phyloP scores from a whole-genome alignment of 2,888 invertebrate species.

The Cyaniris semiargus region DNA sequence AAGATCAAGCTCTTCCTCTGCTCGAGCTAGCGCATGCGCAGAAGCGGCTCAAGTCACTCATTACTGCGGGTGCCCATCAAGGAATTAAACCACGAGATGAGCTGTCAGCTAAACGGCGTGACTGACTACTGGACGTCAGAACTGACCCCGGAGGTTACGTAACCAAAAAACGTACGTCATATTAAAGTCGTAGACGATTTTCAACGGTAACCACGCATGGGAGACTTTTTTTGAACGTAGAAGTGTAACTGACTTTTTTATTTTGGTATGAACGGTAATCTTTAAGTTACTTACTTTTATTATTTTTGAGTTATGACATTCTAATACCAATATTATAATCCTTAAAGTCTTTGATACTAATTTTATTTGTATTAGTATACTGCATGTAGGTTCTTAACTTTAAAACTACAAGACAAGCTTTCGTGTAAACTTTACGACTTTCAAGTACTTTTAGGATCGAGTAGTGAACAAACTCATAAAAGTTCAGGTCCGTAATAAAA shows the following conservation, averaged over 20 bases:
- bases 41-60: conserved; percentile 3
- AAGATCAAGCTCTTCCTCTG: neutral
- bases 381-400: neutral
- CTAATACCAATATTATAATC: too few relatives aligned
- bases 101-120: conserved; percentile 17
- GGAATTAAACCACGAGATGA: conserved; percentile 3
- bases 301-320: neutral
- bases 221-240: neutral
- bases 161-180: conserved; percentile 10
- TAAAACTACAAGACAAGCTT: neutral
- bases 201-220: neutral
- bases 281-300: neutral
- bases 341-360: too few relatives aligned
- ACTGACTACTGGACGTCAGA: conserved; percentile 16
- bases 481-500: conserved; percentile 8
- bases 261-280: neutral
- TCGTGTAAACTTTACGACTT: neutral
- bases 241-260: neutral
- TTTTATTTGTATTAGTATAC: neutral
- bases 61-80: neutral
- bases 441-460: neutral
- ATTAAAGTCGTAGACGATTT: conserved; percentile 8
- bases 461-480: conserved; percentile 23
- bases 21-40: neutral
- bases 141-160: conserved; percentile 2